Percentiles rank a stretch among this genome's conserved stretches.
Conservation (phyloP, 2,888 invertebrate genomes). For the Eurois occulta region DNA sequence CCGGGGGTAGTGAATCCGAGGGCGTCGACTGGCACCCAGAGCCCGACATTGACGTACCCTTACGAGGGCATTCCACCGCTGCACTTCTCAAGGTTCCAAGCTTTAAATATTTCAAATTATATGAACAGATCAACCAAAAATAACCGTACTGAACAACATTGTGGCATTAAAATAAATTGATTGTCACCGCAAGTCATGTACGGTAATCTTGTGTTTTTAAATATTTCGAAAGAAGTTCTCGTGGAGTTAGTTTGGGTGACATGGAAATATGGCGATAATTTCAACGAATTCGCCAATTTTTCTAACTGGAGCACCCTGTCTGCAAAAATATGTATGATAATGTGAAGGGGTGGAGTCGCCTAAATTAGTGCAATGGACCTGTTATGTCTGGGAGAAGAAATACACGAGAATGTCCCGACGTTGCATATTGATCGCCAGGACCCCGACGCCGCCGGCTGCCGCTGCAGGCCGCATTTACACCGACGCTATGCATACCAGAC, state of each 20-base stretch:
- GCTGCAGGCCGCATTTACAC: constrained; percentile 82
- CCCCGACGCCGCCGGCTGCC: constrained; percentile 69
- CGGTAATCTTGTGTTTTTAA: constrained; percentile 5
- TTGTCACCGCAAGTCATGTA: constrained; percentile 17
- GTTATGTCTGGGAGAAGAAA: constrained; percentile 80
- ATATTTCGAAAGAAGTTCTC: background rate
- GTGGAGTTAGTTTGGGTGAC: constrained; percentile 9
- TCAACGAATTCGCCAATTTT: constrained; percentile 4
- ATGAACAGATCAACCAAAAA: constrained; percentile 53
- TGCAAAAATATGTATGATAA: constrained; percentile 30
- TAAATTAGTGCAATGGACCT: constrained; percentile 61
- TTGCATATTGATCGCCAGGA: constrained; percentile 84
- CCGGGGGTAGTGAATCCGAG: constrained; percentile 83
- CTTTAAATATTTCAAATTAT: constrained; percentile 65
- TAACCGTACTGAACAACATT: constrained; percentile 50
- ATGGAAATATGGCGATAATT: constrained; percentile 10
- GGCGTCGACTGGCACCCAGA: constrained; percentile 86
- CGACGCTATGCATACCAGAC: constrained; percentile 67
- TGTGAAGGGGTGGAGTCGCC: constrained; percentile 46
- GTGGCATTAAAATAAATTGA: constrained; percentile 37
- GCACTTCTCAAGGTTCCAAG: constrained; percentile 82
- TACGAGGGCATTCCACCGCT: constrained; percentile 87
- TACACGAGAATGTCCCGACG: constrained; percentile 79
- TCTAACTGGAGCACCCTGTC: background rate
- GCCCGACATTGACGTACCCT: constrained; percentile 88